Conservation (phyloP, 1,140 invertebrate species). For the Venturia canescens region DNA sequence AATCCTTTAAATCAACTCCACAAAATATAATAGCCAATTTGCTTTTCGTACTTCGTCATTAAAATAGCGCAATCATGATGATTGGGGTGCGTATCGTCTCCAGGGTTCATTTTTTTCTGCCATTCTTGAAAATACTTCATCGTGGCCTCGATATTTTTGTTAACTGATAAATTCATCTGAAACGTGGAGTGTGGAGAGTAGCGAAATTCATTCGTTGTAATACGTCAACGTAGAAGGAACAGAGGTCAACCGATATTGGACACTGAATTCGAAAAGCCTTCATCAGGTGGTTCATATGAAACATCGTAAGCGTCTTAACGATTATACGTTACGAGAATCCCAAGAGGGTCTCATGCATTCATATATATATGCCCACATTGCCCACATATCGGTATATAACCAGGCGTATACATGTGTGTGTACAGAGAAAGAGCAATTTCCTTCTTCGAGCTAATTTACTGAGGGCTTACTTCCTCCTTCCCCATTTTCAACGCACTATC, state of each 20-base stretch:
- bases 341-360: neutral
- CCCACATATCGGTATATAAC: no score
- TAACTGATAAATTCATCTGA: conserved; percentile 59
- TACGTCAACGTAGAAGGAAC: neutral
- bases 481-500: conserved; percentile 3
- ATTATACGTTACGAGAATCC: conserved; percentile 21
- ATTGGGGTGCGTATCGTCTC: conserved; percentile 79
- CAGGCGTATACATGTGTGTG: neutral
- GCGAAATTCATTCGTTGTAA: neutral
- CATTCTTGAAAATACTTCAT: conserved; percentile 80
- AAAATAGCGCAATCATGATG: conserved; percentile 85
- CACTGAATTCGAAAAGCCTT: conserved; percentile 38
- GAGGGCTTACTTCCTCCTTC: conserved; percentile 9
- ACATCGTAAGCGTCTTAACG: conserved; percentile 38
- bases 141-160: conserved; percentile 75
- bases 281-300: conserved; percentile 23
- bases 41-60: conserved; percentile 79
- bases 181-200: neutral
- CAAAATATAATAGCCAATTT: neutral
- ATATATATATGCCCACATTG: no score
- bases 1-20: no score
- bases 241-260: conserved; percentile 3
- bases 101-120: conserved; percentile 80
- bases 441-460: conserved; percentile 32
- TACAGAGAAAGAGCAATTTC: conserved; percentile 27